Evolutionary conservation across 1,140 invertebrate species (phyloP), one percentile per base, ranked within the genome.

Genomic region (Drosophila yakuba): DNA sequence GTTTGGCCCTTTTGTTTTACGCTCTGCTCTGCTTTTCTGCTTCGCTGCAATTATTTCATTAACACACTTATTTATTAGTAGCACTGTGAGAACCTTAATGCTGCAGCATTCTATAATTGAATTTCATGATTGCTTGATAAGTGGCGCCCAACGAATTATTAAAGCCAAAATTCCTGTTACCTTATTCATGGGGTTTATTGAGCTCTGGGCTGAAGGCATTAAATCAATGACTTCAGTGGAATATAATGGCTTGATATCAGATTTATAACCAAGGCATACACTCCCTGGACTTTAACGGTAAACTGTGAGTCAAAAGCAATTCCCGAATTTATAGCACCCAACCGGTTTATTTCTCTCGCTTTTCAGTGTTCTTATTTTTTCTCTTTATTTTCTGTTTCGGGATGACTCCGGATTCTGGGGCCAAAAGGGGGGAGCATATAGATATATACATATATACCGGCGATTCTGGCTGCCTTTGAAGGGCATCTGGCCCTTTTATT

Each of bases 241-340:
- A 74, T 67, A 67, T 62, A 73, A 67, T 52, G 73, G 44, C 63
- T 57, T 47, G 64, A 78, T 82, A 58, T 44, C 61, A 71, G 79
- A 85, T 88, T 85, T 85, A 85, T 78, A 59, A 43, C 68, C 32
- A 35, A 38, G 51, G 12, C 44, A 41, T 41, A 64, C 60, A 66
- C 72, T 52, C 73, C 61, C 54, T 59, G 72, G 48, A 43, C 63
- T 74, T 75, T 85, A 85, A 88, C 82, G 83, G 82, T 82, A 88
- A 82, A 81, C 63, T 44, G 52, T 74, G 74, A 85, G 51, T 81
- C 81, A 84, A 81, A 77, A 58, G 25, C 62, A 56, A 79, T 75
- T 47, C 51, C 68, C 38, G 69, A 83, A 85, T 77, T 85, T 74
- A 80, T 84, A 71, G 51, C 73, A 64, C 45, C 45, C 45, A 82